These are phyloP conservation scores for Crenichthys baileyi DNA, from an alignment of 2,797 vertebrate genomes.

Conservation along the genomic window DNA sequence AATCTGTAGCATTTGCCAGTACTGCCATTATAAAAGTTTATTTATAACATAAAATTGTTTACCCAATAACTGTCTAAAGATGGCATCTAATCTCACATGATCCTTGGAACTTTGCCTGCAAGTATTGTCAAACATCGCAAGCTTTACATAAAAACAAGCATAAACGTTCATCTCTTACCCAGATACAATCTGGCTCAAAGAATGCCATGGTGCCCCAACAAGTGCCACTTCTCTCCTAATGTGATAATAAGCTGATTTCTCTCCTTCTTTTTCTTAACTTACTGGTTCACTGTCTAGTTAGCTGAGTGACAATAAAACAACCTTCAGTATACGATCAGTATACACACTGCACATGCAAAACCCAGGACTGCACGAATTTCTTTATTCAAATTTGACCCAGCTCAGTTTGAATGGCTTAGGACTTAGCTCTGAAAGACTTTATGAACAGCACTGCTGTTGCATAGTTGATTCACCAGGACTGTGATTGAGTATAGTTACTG, in stretches of 20 bases:
- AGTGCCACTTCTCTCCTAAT: not conserved
- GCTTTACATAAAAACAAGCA: conserved; percentile 5
- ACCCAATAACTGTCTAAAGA: too few relatives aligned
- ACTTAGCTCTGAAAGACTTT: not conserved
- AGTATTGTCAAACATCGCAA: too few relatives aligned
- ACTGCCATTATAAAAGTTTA: too few relatives aligned
- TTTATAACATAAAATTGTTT: too few relatives aligned
- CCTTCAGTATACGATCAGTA: not conserved
- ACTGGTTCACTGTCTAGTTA: not conserved
- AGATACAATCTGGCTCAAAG: conserved; percentile 52
- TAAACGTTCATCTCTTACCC: conserved; percentile 52
- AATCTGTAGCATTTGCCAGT: too few relatives aligned
- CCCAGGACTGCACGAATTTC: conserved; percentile 47
- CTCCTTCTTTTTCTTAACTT: conserved; percentile 5
- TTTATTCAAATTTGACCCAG: conserved; percentile 69
- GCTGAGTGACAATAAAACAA: conserved; percentile 2
- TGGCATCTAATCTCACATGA: too few relatives aligned
- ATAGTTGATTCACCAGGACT: not conserved
- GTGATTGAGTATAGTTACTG: not conserved
- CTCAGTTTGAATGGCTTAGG: conserved; percentile 24
- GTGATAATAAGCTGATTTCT: not conserved
- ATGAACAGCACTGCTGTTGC: not conserved
- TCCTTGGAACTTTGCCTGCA: not conserved
- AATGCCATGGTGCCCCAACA: conserved; percentile 42
- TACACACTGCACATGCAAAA: conserved; percentile 57